Percentiles rank a stretch among this genome's conserved stretches.
phyloP scores from a whole-genome alignment of 2,888 invertebrate genomes.

The Gnatocerus cornutus region DNA sequence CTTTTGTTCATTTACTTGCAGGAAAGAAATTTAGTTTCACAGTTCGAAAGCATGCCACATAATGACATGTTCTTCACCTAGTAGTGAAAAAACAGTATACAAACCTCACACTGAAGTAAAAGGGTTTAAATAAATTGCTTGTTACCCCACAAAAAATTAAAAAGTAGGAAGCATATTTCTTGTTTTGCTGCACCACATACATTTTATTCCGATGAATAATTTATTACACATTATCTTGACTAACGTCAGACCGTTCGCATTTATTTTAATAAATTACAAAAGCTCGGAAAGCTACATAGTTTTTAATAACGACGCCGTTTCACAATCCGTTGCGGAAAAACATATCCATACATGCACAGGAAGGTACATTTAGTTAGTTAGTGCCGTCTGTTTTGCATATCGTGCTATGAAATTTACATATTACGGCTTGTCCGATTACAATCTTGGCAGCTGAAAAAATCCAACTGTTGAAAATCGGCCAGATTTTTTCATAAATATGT shows the following conservation, averaged over 20 bases:
- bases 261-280: constrained; percentile 42
- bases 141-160: too few species aligned
- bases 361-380: constrained; percentile 46
- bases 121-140: too few species aligned
- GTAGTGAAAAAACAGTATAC: too few species aligned
- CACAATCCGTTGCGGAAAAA: constrained; percentile 39
- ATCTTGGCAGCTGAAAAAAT: constrained; percentile 39
- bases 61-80: too few species aligned
- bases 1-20: too few species aligned
- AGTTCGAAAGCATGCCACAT: too few species aligned
- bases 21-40: too few species aligned
- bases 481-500: constrained; percentile 30
- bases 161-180: too few species aligned
- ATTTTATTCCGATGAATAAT: constrained; percentile 29
- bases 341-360: constrained; percentile 43
- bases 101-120: too few species aligned
- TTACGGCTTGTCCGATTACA: constrained; percentile 54
- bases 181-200: constrained; percentile 8
- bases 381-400: constrained; percentile 53
- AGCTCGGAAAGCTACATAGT: constrained; percentile 28
- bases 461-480: constrained; percentile 10
- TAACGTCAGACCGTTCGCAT: constrained; percentile 14
- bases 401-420: constrained; percentile 55
- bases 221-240: constrained; percentile 26
- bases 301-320: constrained; percentile 26